Evolutionary conservation across 2,888 invertebrate genomes (phyloP), one percentile per base, ranked within the genome.

Genomic region (Trileptium ribeirensis): DNA sequence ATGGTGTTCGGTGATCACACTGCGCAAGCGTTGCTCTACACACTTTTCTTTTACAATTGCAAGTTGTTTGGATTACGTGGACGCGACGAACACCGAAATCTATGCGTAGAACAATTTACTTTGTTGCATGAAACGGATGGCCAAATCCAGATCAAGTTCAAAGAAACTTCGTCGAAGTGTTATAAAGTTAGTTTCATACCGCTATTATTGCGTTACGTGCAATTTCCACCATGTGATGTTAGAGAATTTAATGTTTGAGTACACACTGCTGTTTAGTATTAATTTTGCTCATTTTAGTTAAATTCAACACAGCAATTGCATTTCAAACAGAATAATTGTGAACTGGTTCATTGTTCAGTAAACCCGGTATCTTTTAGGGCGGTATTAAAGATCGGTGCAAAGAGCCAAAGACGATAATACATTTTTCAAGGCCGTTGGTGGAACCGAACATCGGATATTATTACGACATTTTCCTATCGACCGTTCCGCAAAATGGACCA

Each of bases 31-130:
- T 36, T 75, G 3, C 8, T 75, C 29, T 8, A 75, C 31, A 75
- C 77, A 34, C n/a, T 75, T 37, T 75, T 75, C n/a, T 75, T 75
- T 38, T 75, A 75, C 38, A 75, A 75, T 75, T 75, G 77, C 39
- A 75, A 75, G 36, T 29, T 75, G n/a, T 75, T 75, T 75, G 77
- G 77, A n/a, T 38, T 75, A 39, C 34, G 77, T 15, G 77, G 77
- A n/a, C 77, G 39, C 2, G 77, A 75, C 8, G 77, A 75, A 75
- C 77, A 75, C 77, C 31, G 77, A n/a, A 36, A n/a, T 3, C 39
- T 38, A n/a, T 8, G 8, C 15, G 36, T n/a, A n/a, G 3, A 33
- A n/a, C 77, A 75, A 39, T n/a, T n/a, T n/a, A n/a, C n/a, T n/a
- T n/a, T n/a, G n/a, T n/a, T 70, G 29, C 31, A 8, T 8, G 31